A percentile compares a stretch with the other conserved stretches of the same genome.
These are phyloP conservation scores for Heliconius charithonia DNA, from an alignment of 2,888 invertebrate species.

Conservation along the genomic window DNA sequence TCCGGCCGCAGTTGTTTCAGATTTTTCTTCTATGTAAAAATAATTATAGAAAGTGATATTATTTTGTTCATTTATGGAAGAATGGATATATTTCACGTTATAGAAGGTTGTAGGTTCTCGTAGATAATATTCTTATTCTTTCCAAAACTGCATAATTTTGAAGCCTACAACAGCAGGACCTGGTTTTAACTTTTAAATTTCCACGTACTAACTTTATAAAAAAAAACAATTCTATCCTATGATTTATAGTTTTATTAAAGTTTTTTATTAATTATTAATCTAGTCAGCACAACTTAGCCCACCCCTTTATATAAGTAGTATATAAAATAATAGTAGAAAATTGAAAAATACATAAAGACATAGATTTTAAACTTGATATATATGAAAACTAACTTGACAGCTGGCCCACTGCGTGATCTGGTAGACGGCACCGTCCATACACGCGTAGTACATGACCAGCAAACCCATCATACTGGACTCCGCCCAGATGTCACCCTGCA, in stretches of 20 bases:
- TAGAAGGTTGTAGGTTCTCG: not conserved
- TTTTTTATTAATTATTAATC: too few relatives aligned
- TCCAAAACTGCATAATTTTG: not conserved
- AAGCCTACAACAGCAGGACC: not conserved
- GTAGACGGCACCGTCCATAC: slow-evolving; percentile 97
- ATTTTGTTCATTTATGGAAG: not conserved
- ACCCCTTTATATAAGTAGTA: too few relatives aligned
- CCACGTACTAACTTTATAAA: too few relatives aligned
- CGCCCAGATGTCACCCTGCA: slow-evolving; percentile 97
- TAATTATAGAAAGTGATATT: not conserved
- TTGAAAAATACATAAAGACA: too few relatives aligned
- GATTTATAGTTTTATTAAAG: too few relatives aligned
- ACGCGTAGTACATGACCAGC: slow-evolving; percentile 97
- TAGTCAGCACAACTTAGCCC: too few relatives aligned
- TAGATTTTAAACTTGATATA: too few relatives aligned
- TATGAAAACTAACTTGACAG: slow-evolving; percentile 87
- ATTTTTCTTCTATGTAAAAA: slow-evolving; percentile 72
- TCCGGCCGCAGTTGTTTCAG: slow-evolving; percentile 92
- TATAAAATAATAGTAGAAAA: too few relatives aligned
- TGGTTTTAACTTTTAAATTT: not conserved
- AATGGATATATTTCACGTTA: not conserved
- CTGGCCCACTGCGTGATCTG: slow-evolving; percentile 99
- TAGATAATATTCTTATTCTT: not conserved
- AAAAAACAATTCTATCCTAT: too few relatives aligned
- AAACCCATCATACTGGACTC: slow-evolving; percentile 95